Conservation (phyloP, 2,888 invertebrate genomes). For the Pemphredon lugubris region DNA sequence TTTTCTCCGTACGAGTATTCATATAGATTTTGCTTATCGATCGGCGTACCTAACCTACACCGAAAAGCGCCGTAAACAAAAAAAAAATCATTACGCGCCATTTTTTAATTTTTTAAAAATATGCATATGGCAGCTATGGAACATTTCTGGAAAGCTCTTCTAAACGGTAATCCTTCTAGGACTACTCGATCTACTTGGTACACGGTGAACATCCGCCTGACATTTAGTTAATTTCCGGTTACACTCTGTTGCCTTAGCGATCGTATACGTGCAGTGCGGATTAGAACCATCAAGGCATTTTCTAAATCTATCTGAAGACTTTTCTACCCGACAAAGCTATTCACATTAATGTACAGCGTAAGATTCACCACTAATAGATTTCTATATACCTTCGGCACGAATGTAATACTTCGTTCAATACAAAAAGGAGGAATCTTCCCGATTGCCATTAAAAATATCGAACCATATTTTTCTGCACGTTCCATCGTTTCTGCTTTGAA, state of each 20-base stretch:
- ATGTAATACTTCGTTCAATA: slow-evolving; percentile 13
- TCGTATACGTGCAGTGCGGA: slow-evolving; percentile 32
- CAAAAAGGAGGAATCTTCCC: slow-evolving; percentile 7
- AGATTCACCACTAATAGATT: slow-evolving; percentile 41
- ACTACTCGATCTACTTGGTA: slow-evolving; percentile 43
- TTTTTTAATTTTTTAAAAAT: slow-evolving; percentile 8
- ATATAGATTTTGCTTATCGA: neutral
- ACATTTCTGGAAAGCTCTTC: slow-evolving; percentile 36
- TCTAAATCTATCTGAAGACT: slow-evolving; percentile 40
- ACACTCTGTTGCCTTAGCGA: slow-evolving; percentile 9
- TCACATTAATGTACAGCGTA: slow-evolving; percentile 65
- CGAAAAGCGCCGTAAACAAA: slow-evolving; percentile 18
- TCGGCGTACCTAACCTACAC: slow-evolving; percentile 14
- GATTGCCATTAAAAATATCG: slow-evolving; percentile 46
- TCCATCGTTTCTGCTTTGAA: slow-evolving; percentile 3
- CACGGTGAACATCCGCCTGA: slow-evolving; percentile 24
- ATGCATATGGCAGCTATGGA: slow-evolving; percentile 41
- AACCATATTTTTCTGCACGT: neutral
- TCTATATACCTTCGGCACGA: slow-evolving; percentile 42
- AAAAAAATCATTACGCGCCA: slow-evolving; percentile 15
- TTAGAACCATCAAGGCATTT: slow-evolving; percentile 58
- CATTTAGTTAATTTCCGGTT: slow-evolving; percentile 2
- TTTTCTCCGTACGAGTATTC: neutral
- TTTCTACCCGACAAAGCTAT: slow-evolving; percentile 42
- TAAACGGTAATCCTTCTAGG: slow-evolving; percentile 27